Evolutionary conservation across 1,140 invertebrate species (phyloP).

Genomic region (Phthorimaea operculella): DNA sequence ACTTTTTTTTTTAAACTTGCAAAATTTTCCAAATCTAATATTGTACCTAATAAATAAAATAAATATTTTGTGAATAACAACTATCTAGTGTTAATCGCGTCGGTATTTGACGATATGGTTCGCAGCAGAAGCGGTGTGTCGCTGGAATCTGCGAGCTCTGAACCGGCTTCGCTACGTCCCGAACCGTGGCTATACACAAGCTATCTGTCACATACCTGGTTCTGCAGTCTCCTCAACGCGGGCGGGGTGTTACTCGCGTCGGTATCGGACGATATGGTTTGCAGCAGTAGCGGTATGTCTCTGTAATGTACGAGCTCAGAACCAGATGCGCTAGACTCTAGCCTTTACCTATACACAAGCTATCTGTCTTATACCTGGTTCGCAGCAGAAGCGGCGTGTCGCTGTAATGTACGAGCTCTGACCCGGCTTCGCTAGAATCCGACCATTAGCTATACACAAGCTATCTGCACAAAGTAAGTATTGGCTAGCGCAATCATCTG

Average conservation of each 20-base stretch:
- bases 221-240: slow-evolving; percentile 53
- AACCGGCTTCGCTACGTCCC: slow-evolving; percentile 39
- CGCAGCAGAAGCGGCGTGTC: slow-evolving; percentile 54
- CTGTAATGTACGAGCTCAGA: slow-evolving; percentile 46
- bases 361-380: slow-evolving; percentile 42
- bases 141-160: slow-evolving; percentile 45
- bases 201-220: slow-evolving; percentile 55
- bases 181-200: too few species aligned
- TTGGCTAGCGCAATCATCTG: too few species aligned
- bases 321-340: slow-evolving; percentile 40
- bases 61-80: too few species aligned
- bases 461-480: too few species aligned
- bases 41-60: too few species aligned
- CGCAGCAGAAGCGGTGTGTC: slow-evolving; percentile 53
- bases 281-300: slow-evolving; percentile 49
- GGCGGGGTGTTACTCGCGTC: slow-evolving; percentile 55
- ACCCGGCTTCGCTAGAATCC: slow-evolving; percentile 40
- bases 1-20: too few species aligned
- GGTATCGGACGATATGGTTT: slow-evolving; percentile 62
- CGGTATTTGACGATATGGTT: slow-evolving; percentile 61
- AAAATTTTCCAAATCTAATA: too few species aligned
- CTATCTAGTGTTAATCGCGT: slow-evolving; percentile 49
- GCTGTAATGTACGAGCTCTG: slow-evolving; percentile 45
- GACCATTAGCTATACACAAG: too few species aligned
- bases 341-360: too few species aligned